Percentiles rank a stretch among this genome's conserved stretches.
These are phyloP conservation scores for Calycopis cecrops DNA, from an alignment of 1,140 invertebrate genomes.

Conservation along the genomic window DNA sequence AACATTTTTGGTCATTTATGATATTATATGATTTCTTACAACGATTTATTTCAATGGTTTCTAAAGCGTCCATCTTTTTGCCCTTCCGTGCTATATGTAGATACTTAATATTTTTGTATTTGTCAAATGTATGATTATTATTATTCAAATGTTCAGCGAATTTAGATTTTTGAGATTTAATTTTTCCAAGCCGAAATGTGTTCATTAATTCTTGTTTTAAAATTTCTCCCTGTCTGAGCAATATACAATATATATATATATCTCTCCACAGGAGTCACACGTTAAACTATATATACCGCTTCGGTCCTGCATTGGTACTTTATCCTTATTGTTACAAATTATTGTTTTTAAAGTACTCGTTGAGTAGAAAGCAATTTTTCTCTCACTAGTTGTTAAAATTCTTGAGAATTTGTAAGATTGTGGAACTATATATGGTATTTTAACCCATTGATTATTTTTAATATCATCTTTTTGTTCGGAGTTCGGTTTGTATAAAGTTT, in stretches of 20 bases:
- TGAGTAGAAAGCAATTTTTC: slow-evolving; percentile 3
- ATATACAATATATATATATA: too few species aligned
- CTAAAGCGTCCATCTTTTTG: too few species aligned
- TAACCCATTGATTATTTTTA: slow-evolving; percentile 1
- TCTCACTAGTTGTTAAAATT: slow-evolving; percentile 1
- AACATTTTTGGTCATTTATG: too few species aligned
- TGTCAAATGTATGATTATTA: too few species aligned
- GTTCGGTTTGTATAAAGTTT: neutral
- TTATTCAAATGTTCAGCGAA: too few species aligned
- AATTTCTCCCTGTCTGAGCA: neutral
- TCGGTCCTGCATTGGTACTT: neutral
- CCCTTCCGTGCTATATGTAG: too few species aligned
- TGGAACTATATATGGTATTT: slow-evolving; percentile 6
- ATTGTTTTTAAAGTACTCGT: slow-evolving; percentile 4
- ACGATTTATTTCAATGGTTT: too few species aligned
- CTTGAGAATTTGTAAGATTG: neutral
- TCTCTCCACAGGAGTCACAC: neutral
- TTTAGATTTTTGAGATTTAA: too few species aligned
- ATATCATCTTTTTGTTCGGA: neutral
- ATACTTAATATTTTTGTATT: too few species aligned
- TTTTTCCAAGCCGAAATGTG: too few species aligned
- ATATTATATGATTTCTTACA: too few species aligned
- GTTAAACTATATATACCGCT: slow-evolving; percentile 6
- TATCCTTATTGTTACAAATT: slow-evolving; percentile 3
- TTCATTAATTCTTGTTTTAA: slow-evolving; percentile 7